A percentile compares a stretch with the other conserved stretches of the same genome.
Evolutionary conservation across 2,797 vertebrate species (phyloP).

Genomic region (Simalia tracyae): DNA sequence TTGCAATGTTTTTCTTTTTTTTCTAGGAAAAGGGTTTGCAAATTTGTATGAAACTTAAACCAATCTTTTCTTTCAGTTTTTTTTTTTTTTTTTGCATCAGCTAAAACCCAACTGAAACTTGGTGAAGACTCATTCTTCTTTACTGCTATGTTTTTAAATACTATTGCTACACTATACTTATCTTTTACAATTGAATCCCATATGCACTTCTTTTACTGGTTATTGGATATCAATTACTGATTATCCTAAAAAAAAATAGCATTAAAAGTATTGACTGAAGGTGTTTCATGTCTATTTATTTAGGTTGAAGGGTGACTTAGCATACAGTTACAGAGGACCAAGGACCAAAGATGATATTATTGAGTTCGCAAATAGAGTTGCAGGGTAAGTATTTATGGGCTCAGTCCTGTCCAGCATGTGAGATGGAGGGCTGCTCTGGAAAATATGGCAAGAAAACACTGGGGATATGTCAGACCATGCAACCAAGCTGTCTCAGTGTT

Average conservation of each 20-base stretch:
- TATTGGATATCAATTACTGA: neutral
- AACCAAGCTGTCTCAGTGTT: neutral
- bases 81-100: neutral
- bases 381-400: slow-evolving; percentile 81
- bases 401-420: neutral
- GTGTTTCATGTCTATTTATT: slow-evolving; percentile 11
- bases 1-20: neutral
- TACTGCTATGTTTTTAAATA: neutral
- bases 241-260: neutral
- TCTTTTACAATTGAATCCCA: neutral
- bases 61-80: neutral
- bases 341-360: slow-evolving; percentile 90
- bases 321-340: slow-evolving; percentile 87
- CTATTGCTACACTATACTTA: neutral
- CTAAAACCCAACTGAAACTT: neutral
- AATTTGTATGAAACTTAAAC: neutral
- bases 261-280: neutral
- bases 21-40: neutral
- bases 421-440: neutral
- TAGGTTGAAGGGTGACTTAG: slow-evolving; percentile 87
- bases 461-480: too few species aligned
- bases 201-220: neutral
- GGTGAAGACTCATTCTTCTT: neutral
- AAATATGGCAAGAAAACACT: neutral
- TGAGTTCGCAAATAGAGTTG: slow-evolving; percentile 88